Conservation (phyloP, 2,113 vertebrate genomes). For the Gopherus evgoodei region DNA sequence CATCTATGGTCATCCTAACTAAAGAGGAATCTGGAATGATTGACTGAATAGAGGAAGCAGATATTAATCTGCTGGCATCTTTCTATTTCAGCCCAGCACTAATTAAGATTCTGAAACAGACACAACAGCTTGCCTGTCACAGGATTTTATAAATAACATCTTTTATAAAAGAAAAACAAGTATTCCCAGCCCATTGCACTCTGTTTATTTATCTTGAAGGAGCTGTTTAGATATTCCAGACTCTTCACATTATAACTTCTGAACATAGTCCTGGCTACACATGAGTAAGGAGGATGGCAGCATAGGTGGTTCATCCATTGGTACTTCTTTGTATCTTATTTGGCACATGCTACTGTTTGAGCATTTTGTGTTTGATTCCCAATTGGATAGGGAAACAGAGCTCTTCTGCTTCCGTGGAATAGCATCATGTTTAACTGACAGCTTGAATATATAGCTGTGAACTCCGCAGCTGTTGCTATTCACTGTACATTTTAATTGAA, state of each 20-base stretch:
- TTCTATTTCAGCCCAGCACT: background rate
- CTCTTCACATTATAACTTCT: background rate
- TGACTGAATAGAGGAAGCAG: background rate
- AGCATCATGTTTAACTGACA: background rate
- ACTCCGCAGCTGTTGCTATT: background rate
- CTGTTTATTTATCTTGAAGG: accelerated
- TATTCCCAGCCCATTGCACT: background rate
- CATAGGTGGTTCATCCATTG: background rate
- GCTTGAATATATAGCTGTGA: background rate
- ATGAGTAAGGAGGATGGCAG: background rate
- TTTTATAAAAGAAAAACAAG: background rate
- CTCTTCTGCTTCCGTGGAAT: background rate
- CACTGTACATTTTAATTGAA: background rate
- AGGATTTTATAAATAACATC: constrained; percentile 39
- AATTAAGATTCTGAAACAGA: constrained; percentile 9
- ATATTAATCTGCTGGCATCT: background rate
- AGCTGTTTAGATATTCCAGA: background rate
- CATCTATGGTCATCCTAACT: background rate
- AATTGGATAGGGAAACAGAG: background rate
- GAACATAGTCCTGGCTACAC: accelerated
- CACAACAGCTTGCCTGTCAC: background rate
- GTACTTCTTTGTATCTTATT: background rate
- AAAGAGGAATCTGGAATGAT: background rate
- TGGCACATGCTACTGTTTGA: background rate
- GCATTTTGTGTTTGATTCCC: background rate